Base-by-base conservation (phyloP, 2,888 invertebrate genomes). In the Gandaritis pyraliata region DNA sequence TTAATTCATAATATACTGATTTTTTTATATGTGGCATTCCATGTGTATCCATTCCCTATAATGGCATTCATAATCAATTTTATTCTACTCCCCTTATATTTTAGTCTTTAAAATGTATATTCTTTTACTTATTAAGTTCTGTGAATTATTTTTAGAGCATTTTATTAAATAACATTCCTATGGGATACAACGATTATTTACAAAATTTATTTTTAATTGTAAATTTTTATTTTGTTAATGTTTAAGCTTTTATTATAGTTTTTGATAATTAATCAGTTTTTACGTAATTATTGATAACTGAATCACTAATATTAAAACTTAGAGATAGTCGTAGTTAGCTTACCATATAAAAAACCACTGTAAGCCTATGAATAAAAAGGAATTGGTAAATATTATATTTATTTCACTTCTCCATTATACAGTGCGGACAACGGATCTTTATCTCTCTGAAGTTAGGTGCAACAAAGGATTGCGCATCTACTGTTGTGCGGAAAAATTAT, bases 181-280 rank as follows among this genome's bases (percentile, higher is more conserved):
- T 67, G 80, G 86, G 81, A 83, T 71, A 85, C 90, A 90, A 89
- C 90, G 89, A 89, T 87, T 86, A 85, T 85, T 75, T 80, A 77
- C 75, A 76, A 81, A 81, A 73, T 77, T 83, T 55, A 81, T 85
- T 83, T 81, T 83, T 82, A 82, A 82, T 76, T 90, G 87, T 89
- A 87, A 82, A 87, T 86, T 86, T 90, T 85, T 88, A 87, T 87
- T 90, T 89, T 89, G 83, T 89, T 88, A 87, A 71, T 68, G 85
- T 85, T 82, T 85, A 85, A 80, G 80, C 72, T 63, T 66, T 58
- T 69, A 69, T 76, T 77, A 76, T 71, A 68, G 70, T 72, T 66
- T 61, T 50, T 53, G 13, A 41, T 12, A 74, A 73, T 70, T 73
- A 74, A 72, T 76, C 72, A 72, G 72, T 71, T 74, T 38, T 73